These are phyloP conservation scores for Charanyca ferruginea DNA, from an alignment of 2,888 invertebrate species.

Conservation along the genomic window DNA sequence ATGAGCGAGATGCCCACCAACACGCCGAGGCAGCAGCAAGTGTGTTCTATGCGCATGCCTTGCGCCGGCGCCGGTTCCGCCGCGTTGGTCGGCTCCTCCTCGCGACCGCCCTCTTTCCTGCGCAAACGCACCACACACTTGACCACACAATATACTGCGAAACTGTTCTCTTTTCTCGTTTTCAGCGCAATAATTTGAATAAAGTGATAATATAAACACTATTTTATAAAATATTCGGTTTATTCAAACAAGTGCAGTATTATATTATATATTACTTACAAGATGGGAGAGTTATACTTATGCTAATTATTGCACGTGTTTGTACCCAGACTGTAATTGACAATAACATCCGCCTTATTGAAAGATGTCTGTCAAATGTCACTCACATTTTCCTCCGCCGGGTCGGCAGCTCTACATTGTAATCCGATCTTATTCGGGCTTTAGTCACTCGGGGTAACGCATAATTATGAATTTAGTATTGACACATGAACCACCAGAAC, in stretches of 20 bases:
- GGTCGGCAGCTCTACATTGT: slow-evolving; percentile 87
- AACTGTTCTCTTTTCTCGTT: neutral
- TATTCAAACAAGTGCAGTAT: neutral
- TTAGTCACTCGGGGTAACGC: slow-evolving; percentile 72
- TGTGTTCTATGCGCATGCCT: slow-evolving; percentile 86
- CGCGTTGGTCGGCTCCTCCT: slow-evolving; percentile 87
- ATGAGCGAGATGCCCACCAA: slow-evolving; percentile 90
- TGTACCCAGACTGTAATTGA: slow-evolving; percentile 40
- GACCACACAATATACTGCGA: slow-evolving; percentile 14
- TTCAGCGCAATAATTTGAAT: neutral
- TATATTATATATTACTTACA: slow-evolving; percentile 11
- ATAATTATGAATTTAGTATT: slow-evolving; percentile 66
- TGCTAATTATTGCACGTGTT: slow-evolving; percentile 28
- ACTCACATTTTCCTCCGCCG: slow-evolving; percentile 89
- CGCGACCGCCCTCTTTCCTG: slow-evolving; percentile 90
- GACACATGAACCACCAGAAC: slow-evolving; percentile 65
- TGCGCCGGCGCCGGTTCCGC: slow-evolving; percentile 78
- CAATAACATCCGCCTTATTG: slow-evolving; percentile 54
- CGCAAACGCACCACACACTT: slow-evolving; percentile 52
- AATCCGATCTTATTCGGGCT: slow-evolving; percentile 73
- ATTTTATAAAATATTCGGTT: slow-evolving; percentile 5
- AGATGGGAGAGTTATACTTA: slow-evolving; percentile 5
- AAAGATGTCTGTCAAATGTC: slow-evolving; percentile 58
- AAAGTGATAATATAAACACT: neutral
- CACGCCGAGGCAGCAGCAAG: slow-evolving; percentile 89